These are phyloP conservation scores for Dynastes grantii DNA, from an alignment of 2,888 invertebrate genomes.

Conservation along the genomic window DNA sequence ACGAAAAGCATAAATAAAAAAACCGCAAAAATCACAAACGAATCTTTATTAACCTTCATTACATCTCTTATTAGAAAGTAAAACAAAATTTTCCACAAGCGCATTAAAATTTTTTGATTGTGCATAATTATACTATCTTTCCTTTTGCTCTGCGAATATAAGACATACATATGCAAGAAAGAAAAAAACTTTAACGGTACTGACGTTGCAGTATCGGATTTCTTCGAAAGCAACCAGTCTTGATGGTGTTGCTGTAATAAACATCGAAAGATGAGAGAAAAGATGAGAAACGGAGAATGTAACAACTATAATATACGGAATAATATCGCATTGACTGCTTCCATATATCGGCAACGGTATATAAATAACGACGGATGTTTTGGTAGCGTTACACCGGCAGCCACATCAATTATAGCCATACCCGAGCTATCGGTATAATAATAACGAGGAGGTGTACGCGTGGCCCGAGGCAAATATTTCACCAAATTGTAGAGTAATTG, in stretches of 20 bases:
- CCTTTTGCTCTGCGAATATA: background rate
- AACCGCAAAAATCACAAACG: too few relatives aligned
- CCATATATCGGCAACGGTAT: slow-evolving; percentile 1
- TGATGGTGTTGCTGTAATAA: background rate
- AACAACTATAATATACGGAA: slow-evolving; percentile 1
- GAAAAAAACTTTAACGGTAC: slow-evolving; percentile 6
- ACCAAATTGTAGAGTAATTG: slow-evolving; percentile 46
- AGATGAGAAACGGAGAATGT: background rate
- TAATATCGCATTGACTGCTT: background rate
- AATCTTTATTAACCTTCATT: too few relatives aligned
- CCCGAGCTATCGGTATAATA: background rate
- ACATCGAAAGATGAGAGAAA: slow-evolving; percentile 10
- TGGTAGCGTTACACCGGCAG: background rate
- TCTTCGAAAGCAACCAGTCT: slow-evolving; percentile 2
- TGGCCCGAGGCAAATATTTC: slow-evolving; percentile 40
- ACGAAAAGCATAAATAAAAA: too few relatives aligned
- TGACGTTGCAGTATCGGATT: slow-evolving; percentile 4
- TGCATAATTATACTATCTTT: background rate
- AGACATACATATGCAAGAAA: background rate
- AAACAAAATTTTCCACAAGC: background rate
- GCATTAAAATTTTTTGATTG: slow-evolving; percentile 2
- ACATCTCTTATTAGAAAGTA: slow-evolving; percentile 4
- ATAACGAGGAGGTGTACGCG: slow-evolving; percentile 31
- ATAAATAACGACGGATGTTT: background rate
- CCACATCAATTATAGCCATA: background rate